These are phyloP conservation scores for Drosophila kikkawai DNA, from an alignment of 1,140 invertebrate genomes.

Conservation along the genomic window DNA sequence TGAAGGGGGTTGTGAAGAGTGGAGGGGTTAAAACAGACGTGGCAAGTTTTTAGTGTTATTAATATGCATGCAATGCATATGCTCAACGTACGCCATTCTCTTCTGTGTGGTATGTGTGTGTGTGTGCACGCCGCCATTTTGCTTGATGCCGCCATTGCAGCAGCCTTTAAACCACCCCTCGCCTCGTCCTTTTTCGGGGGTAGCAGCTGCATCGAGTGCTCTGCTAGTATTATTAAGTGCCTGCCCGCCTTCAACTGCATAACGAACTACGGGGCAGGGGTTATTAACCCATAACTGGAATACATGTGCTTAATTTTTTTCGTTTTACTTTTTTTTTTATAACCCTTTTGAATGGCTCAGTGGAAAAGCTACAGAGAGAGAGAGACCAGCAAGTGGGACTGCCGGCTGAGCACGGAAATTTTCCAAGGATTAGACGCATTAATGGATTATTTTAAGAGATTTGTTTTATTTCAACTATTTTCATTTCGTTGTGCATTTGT, in stretches of 20 bases:
- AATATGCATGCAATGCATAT: constrained; percentile 76
- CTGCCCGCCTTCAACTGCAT: constrained; percentile 39
- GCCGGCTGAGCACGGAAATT: constrained; percentile 31
- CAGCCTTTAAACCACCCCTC: constrained; percentile 27
- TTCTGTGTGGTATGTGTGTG: constrained; percentile 24
- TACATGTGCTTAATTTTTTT: constrained; percentile 76
- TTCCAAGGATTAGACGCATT: constrained; percentile 65
- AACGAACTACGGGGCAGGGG: constrained; percentile 56
- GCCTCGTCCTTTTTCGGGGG: constrained; percentile 40
- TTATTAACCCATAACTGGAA: constrained; percentile 78
- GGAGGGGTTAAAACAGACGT: constrained; percentile 22
- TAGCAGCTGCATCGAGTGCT: constrained; percentile 51
- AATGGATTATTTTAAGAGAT: constrained; percentile 65
- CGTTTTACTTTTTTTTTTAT: constrained; percentile 31
- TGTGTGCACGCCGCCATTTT: constrained; percentile 67
- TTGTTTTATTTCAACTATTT: constrained; percentile 33
- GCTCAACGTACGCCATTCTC: constrained; percentile 45
- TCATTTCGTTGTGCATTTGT: constrained; percentile 2
- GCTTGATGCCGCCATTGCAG: constrained; percentile 61
- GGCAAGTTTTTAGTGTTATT: constrained; percentile 79
- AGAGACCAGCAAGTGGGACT: constrained; percentile 4
- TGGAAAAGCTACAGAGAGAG: constrained; percentile 2
- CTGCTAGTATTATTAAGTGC: constrained; percentile 72
- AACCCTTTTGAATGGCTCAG: constrained; percentile 2
- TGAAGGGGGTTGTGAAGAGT: neutral